phyloP scores from a whole-genome alignment of 2,113 vertebrate genomes.

The Hirundichthys speculiger region DNA sequence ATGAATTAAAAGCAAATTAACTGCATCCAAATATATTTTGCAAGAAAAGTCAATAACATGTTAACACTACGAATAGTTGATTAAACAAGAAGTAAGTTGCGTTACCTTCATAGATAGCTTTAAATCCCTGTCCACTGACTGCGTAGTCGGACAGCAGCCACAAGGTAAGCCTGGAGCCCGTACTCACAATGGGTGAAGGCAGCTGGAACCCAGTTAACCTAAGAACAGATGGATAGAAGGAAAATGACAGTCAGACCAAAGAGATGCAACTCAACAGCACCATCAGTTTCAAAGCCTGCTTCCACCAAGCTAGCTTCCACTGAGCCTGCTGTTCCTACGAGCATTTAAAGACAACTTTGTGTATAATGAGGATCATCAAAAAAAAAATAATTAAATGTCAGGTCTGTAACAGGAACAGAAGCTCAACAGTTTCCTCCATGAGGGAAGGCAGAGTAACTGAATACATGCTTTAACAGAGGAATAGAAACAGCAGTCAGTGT shows the following conservation, averaged over 20 bases:
- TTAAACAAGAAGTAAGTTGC: not conserved
- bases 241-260: slow-evolving; percentile 51
- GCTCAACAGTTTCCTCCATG: slow-evolving; percentile 30
- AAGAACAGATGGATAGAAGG: slow-evolving; percentile 70
- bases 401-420: slow-evolving; percentile 36
- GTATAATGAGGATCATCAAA: slow-evolving; percentile 54
- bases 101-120: slow-evolving; percentile 94
- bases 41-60: no score
- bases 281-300: slow-evolving; percentile 25
- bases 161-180: slow-evolving; percentile 87
- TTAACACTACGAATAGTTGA: not conserved
- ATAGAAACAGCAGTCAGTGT: slow-evolving; percentile 29
- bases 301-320: slow-evolving; percentile 31
- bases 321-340: slow-evolving; percentile 34
- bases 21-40: no score
- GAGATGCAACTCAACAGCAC: slow-evolving; percentile 47
- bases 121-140: slow-evolving; percentile 97
- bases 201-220: slow-evolving; percentile 98
- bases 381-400: slow-evolving; percentile 55
- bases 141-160: slow-evolving; percentile 96
- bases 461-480: slow-evolving; percentile 25
- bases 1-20: no score
- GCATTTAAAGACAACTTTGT: slow-evolving; percentile 43
- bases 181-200: slow-evolving; percentile 93
- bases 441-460: slow-evolving; percentile 19